Percentiles rank a stretch among this genome's conserved stretches.
phyloP scores from a whole-genome alignment of 2,797 vertebrate species.

The Simalia tracyae region DNA sequence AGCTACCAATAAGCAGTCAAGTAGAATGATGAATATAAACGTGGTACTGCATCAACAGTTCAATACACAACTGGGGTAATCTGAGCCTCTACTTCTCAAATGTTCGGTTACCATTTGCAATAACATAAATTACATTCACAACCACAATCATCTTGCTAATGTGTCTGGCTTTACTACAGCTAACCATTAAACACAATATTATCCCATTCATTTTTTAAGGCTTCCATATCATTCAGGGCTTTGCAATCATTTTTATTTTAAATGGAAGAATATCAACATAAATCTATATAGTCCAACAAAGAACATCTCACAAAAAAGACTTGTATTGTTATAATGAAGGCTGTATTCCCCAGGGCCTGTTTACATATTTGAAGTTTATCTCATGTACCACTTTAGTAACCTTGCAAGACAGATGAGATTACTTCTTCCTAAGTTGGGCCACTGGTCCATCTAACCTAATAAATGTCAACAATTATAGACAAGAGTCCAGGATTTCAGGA shows the following conservation, averaged over 20 bases:
- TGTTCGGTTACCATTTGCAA: not conserved
- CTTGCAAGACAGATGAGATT: not conserved
- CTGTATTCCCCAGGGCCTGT: not conserved
- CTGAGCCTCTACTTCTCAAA: constrained; percentile 30
- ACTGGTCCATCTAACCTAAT: not conserved
- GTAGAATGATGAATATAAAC: constrained; percentile 28
- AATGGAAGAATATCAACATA: not conserved
- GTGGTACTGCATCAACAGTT: not conserved
- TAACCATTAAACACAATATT: constrained; percentile 16
- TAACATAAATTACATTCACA: constrained; percentile 20
- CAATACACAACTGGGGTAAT: constrained; percentile 40
- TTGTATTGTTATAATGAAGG: not conserved
- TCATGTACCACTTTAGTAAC: not conserved
- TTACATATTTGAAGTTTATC: not conserved
- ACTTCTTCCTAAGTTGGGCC: not conserved
- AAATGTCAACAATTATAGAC: not conserved
- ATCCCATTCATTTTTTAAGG: constrained; percentile 19
- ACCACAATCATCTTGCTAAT: constrained; percentile 19
- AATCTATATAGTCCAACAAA: not conserved
- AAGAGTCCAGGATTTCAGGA: not conserved
- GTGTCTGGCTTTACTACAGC: constrained; percentile 37
- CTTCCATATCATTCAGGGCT: constrained; percentile 19
- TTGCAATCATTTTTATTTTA: constrained; percentile 1
- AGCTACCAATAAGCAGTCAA: constrained; percentile 7
- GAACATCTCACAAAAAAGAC: not conserved